Percentiles rank a stretch among this genome's conserved stretches.
phyloP scores from a whole-genome alignment of 2,113 vertebrate genomes.

The Amia ocellicauda region DNA sequence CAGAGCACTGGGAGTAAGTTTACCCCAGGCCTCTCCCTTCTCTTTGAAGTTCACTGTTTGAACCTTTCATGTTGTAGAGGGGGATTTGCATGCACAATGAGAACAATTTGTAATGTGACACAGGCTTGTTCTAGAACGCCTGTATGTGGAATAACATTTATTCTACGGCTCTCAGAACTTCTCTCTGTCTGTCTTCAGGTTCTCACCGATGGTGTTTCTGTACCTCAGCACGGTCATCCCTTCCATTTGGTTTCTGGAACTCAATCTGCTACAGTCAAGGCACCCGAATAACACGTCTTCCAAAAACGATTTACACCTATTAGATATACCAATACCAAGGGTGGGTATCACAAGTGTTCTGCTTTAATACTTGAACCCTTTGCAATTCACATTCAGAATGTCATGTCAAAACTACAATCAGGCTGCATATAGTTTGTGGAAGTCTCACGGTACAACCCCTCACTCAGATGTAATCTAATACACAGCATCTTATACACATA shows the following conservation, averaged over 20 bases:
- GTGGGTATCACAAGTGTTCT: constrained; percentile 39
- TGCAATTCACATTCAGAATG: too few species aligned
- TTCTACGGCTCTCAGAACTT: constrained; percentile 37
- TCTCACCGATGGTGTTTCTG: constrained; percentile 67
- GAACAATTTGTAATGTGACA: constrained; percentile 64
- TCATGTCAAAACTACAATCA: too few species aligned
- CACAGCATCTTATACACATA: too few species aligned
- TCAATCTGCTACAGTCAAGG: constrained; percentile 59
- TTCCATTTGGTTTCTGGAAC: constrained; percentile 68
- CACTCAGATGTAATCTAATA: too few species aligned
- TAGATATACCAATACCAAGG: constrained; percentile 52
- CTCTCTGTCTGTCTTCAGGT: constrained; percentile 47
- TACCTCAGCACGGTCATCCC: constrained; percentile 66
- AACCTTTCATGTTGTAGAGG: constrained; percentile 57
- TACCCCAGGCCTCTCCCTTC: constrained; percentile 43
- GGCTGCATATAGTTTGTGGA: too few species aligned
- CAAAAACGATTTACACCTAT: constrained; percentile 39
- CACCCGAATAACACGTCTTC: constrained; percentile 49
- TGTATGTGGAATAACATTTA: constrained; percentile 9
- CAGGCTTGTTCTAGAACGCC: constrained; percentile 32
- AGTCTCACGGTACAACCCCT: too few species aligned
- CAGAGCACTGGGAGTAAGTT: constrained; percentile 35
- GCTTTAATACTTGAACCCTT: constrained; percentile 2
- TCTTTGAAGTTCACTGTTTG: constrained; percentile 62
- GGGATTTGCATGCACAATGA: constrained; percentile 71